phyloP scores from a whole-genome alignment of 2,797 vertebrate species.

The Sternarchorhynchus goeldii region DNA sequence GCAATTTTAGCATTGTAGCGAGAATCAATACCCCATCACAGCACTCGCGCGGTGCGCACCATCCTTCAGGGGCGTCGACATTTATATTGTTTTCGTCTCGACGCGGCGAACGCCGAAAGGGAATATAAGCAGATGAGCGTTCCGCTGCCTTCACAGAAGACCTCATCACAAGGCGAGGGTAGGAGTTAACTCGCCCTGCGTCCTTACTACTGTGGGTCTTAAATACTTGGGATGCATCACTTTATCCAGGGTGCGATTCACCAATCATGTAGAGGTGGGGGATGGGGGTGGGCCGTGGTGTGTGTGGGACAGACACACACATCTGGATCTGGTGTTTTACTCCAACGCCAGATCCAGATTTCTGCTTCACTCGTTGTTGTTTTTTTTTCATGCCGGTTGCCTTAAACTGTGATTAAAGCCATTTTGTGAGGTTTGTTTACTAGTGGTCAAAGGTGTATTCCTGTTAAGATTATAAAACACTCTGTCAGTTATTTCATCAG shows the following conservation, averaged over 20 bases:
- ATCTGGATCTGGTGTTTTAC: too few species aligned
- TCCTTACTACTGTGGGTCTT: conserved; percentile 37
- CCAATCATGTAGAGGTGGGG: neutral
- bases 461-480: conserved; percentile 50
- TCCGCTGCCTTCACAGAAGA: conserved; percentile 30
- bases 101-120: conserved; percentile 72
- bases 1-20: conserved; percentile 79
- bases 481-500: conserved; percentile 47
- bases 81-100: conserved; percentile 82
- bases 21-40: conserved; percentile 86
- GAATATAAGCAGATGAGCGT: conserved; percentile 65
- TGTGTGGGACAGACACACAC: too few species aligned
- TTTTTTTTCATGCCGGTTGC: conserved; percentile 21
- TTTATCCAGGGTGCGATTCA: conserved; percentile 47
- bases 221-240: conserved; percentile 50
- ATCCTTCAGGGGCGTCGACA: conserved; percentile 76
- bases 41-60: conserved; percentile 73
- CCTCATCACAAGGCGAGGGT: conserved; percentile 64
- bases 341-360: conserved; percentile 14
- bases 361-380: conserved; percentile 16
- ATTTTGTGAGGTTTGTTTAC: conserved; percentile 52
- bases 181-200: conserved; percentile 47
- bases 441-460: conserved; percentile 49
- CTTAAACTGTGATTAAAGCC: conserved; percentile 47
- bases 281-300: too few species aligned